These are phyloP conservation scores for Chelon labrosus DNA, from an alignment of 2,797 vertebrate species.

Conservation along the genomic window DNA sequence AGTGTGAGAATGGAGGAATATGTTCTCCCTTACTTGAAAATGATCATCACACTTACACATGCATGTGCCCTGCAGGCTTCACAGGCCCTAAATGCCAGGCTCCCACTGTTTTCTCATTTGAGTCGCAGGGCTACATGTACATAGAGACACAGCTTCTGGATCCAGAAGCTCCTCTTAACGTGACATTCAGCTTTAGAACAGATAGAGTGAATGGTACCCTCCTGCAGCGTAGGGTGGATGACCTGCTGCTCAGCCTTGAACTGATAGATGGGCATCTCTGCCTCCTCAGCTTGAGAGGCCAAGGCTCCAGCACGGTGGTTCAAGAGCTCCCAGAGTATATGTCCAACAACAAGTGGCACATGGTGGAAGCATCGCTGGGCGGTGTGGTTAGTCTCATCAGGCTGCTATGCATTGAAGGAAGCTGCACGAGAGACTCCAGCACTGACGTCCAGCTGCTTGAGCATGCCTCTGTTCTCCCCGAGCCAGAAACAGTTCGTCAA, in stretches of 20 bases:
- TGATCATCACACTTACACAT: constrained; percentile 83
- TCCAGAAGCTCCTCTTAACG: constrained; percentile 73
- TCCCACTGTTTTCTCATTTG: constrained; percentile 89
- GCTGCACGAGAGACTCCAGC: constrained; percentile 75
- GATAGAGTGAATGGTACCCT: constrained; percentile 81
- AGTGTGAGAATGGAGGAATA: constrained; percentile 88
- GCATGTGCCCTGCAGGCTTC: constrained; percentile 89
- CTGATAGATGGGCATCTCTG: constrained; percentile 83
- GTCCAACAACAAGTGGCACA: constrained; percentile 90
- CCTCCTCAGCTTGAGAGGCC: constrained; percentile 77
- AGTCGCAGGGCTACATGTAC: constrained; percentile 85
- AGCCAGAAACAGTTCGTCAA: constrained; percentile 69
- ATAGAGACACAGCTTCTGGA: constrained; percentile 69
- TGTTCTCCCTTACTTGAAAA: constrained; percentile 87
- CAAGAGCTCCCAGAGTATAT: constrained; percentile 81
- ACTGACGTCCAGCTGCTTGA: constrained; percentile 54
- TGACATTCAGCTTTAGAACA: constrained; percentile 90
- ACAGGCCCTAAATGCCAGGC: constrained; percentile 85
- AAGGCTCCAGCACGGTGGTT: constrained; percentile 63
- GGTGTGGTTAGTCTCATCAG: constrained; percentile 82
- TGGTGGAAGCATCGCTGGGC: constrained; percentile 85
- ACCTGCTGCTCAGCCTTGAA: constrained; percentile 84
- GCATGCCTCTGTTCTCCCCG: constrained; percentile 62
- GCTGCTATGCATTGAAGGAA: constrained; percentile 82
- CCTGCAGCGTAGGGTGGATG: constrained; percentile 79